Percentiles rank a stretch among this genome's conserved stretches.
These are phyloP conservation scores for Hemicrepidius hirtus DNA, from an alignment of 2,888 invertebrate species.

Conservation along the genomic window DNA sequence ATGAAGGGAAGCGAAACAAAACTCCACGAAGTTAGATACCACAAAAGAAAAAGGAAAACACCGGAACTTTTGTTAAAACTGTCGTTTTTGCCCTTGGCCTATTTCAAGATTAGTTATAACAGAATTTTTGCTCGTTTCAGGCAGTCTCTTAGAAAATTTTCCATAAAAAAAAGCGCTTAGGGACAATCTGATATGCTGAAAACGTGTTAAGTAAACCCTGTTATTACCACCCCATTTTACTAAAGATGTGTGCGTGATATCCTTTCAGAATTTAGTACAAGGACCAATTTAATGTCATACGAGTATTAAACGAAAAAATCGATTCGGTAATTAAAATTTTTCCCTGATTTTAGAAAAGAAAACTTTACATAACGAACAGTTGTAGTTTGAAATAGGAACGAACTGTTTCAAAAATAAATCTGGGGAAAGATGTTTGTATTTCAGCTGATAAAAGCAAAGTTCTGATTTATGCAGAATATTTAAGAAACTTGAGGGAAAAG, in stretches of 20 bases:
- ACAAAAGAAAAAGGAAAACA: slow-evolving; percentile 36
- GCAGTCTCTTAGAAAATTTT: slow-evolving; percentile 7
- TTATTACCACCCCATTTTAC: not conserved
- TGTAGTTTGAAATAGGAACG: no score
- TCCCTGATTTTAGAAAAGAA: no score
- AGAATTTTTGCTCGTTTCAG: slow-evolving; percentile 16
- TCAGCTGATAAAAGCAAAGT: slow-evolving; percentile 24
- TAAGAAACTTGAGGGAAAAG: slow-evolving; percentile 9
- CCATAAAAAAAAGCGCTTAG: not conserved
- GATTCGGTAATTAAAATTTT: no score
- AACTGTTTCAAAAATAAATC: slow-evolving; percentile 11
- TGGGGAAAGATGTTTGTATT: not conserved
- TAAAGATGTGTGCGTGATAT: not conserved
- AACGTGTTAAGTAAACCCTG: slow-evolving; percentile 3
- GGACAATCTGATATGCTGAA: slow-evolving; percentile 4
- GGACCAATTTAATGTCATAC: not conserved
- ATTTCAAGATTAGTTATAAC: slow-evolving; percentile 21
- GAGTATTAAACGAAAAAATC: no score
- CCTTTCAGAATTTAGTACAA: not conserved
- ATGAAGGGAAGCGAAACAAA: slow-evolving; percentile 24
- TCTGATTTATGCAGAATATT: slow-evolving; percentile 25
- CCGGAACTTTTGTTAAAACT: slow-evolving; percentile 5
- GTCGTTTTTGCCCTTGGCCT: slow-evolving; percentile 21
- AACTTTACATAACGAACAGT: no score
- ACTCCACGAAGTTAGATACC: slow-evolving; percentile 22